Percentiles rank a stretch among this genome's conserved stretches.
phyloP scores from a whole-genome alignment of 2,888 invertebrate genomes.

The Idaea dimidiata region DNA sequence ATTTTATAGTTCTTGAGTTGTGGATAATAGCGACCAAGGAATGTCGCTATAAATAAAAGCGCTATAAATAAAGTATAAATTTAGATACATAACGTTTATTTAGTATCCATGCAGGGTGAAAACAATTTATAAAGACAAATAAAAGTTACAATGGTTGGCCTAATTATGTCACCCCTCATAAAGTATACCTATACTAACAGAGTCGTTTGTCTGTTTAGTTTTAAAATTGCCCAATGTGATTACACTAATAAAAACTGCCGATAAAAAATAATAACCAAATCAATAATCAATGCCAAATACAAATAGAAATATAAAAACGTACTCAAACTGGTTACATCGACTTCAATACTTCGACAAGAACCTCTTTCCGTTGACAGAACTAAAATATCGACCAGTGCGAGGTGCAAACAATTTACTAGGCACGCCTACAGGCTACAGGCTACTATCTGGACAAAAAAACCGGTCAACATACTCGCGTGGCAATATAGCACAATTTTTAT shows the following conservation, averaged over 20 bases:
- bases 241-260: neutral
- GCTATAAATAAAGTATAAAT: too few relatives aligned
- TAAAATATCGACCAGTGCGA: conserved; percentile 77
- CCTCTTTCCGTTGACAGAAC: conserved; percentile 64
- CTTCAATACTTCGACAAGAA: conserved; percentile 48
- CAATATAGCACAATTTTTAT: conserved; percentile 78
- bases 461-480: conserved; percentile 52
- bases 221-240: neutral
- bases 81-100: too few relatives aligned
- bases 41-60: too few relatives aligned
- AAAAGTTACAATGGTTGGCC: too few relatives aligned
- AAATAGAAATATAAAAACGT: conserved; percentile 27
- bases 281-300: neutral
- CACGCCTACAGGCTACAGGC: conserved; percentile 72
- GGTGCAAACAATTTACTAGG: conserved; percentile 77
- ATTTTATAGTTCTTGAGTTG: too few relatives aligned
- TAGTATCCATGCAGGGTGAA: too few relatives aligned
- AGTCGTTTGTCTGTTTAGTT: neutral
- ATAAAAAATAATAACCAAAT: neutral
- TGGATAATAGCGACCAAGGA: too few relatives aligned
- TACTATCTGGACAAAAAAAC: conserved; percentile 66
- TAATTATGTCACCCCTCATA: neutral
- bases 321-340: conserved; percentile 33
- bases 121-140: too few relatives aligned
- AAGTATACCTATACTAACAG: neutral